A percentile compares a stretch with the other conserved stretches of the same genome.
Conservation (phyloP, 2,888 invertebrate genomes). For the Eubasilissa splendida region DNA sequence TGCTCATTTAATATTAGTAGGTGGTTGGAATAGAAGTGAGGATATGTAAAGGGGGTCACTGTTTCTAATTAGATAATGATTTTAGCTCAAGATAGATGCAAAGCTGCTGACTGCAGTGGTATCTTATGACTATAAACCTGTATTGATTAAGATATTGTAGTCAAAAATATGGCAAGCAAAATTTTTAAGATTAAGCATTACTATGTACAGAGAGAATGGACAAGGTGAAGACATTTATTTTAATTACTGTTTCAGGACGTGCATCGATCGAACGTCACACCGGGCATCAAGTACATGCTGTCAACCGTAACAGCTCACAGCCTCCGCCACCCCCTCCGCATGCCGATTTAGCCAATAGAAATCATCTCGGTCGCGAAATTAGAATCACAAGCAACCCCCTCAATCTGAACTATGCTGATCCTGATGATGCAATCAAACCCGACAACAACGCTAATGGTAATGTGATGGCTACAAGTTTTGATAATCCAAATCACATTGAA, state of each 20-base stretch:
- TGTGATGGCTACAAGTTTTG: constrained; percentile 79
- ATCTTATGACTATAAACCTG: too few relatives aligned
- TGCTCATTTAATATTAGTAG: too few relatives aligned
- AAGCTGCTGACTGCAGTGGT: too few relatives aligned
- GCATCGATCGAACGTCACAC: constrained; percentile 75
- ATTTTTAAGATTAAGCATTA: too few relatives aligned
- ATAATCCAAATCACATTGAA: constrained; percentile 82
- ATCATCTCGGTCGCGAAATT: constrained; percentile 70
- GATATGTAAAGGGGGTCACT: not conserved
- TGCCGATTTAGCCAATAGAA: constrained; percentile 64
- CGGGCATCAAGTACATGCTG: constrained; percentile 67
- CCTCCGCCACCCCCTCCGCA: constrained; percentile 51
- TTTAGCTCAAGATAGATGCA: too few relatives aligned
- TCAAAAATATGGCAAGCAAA: too few relatives aligned
- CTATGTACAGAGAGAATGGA: too few relatives aligned
- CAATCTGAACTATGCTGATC: constrained; percentile 79
- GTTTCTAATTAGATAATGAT: too few relatives aligned
- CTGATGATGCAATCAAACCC: constrained; percentile 73
- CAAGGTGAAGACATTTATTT: too few relatives aligned
- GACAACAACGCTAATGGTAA: constrained; percentile 66
- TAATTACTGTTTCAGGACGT: constrained; percentile 65
- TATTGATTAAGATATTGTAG: too few relatives aligned
- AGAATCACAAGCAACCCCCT: constrained; percentile 87
- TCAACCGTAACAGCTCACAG: constrained; percentile 65
- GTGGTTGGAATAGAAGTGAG: too few relatives aligned